These are phyloP conservation scores for Aromia moschata DNA, from an alignment of 2,888 invertebrate genomes.

Conservation along the genomic window DNA sequence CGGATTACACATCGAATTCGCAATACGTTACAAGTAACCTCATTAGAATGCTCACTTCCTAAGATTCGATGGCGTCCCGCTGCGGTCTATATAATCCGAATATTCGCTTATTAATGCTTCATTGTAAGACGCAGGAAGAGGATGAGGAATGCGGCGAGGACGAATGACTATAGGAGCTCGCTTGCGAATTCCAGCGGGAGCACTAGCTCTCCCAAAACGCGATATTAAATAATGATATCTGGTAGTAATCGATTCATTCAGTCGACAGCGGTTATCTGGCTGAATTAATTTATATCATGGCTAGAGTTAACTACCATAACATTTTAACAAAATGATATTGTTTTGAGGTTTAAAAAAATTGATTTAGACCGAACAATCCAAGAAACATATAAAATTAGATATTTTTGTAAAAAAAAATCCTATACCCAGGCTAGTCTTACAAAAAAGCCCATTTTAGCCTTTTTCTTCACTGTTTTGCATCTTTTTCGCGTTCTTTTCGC, in stretches of 20 bases:
- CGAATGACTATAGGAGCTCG: neutral
- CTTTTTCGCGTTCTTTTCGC: too few species aligned
- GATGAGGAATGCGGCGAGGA: conserved; percentile 19
- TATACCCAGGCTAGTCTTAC: too few species aligned
- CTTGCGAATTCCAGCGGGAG: neutral
- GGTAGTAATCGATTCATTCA: conserved; percentile 43
- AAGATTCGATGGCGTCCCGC: conserved; percentile 10
- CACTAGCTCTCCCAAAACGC: neutral
- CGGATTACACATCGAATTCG: neutral
- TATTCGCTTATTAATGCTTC: conserved; percentile 23
- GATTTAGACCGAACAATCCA: too few species aligned
- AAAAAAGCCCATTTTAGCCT: too few species aligned
- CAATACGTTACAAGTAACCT: conserved; percentile 12
- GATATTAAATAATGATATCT: conserved; percentile 22
- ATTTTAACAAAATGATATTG: too few species aligned
- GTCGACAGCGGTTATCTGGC: conserved; percentile 39
- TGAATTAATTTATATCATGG: conserved; percentile 46
- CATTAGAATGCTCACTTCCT: conserved; percentile 14
- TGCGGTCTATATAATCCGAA: conserved; percentile 20
- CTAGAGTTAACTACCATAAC: too few species aligned
- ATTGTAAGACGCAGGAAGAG: conserved; percentile 19
- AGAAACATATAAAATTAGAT: too few species aligned
- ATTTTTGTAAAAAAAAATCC: too few species aligned
- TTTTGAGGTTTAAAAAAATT: too few species aligned
- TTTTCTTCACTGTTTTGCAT: too few species aligned